These are phyloP conservation scores for Crocodylus rhombifer DNA, from an alignment of 2,797 vertebrate species.

Conservation along the genomic window DNA sequence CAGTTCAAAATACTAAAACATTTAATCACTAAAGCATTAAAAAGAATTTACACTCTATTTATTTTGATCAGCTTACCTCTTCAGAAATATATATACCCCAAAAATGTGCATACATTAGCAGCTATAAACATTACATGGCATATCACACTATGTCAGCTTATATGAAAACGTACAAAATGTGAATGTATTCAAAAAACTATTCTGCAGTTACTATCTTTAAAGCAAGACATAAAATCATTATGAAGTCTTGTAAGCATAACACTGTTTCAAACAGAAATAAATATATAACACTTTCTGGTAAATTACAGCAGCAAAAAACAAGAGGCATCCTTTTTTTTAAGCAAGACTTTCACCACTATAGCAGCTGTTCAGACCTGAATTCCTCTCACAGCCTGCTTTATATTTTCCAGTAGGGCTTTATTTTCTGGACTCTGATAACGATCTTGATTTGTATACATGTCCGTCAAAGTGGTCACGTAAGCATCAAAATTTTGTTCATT, in stretches of 20 bases:
- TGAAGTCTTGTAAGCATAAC: conserved; percentile 91
- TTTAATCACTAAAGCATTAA: conserved; percentile 91
- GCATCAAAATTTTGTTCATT: conserved; percentile 99
- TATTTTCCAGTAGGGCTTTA: conserved; percentile 99
- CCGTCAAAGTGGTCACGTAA: conserved; percentile 98
- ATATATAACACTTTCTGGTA: conserved; percentile 93
- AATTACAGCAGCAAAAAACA: conserved; percentile 90
- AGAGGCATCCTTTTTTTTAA: conserved; percentile 87
- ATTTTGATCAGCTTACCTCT: conserved; percentile 92
- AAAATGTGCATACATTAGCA: conserved; percentile 97
- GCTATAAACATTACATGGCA: conserved; percentile 95
- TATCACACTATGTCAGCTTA: conserved; percentile 95
- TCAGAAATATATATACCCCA: conserved; percentile 96
- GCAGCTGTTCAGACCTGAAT: conserved; percentile 95
- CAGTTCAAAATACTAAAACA: conserved; percentile 91
- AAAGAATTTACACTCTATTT: conserved; percentile 90
- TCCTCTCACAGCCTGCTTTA: conserved; percentile 99
- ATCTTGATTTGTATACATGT: conserved; percentile 99
- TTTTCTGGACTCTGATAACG: conserved; percentile 99
- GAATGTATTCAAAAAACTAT: conserved; percentile 97
- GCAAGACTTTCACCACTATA: conserved; percentile 82
- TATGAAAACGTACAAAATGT: conserved; percentile 99
- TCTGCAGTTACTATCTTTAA: conserved; percentile 91
- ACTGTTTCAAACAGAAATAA: conserved; percentile 91
- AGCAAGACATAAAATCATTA: conserved; percentile 93